A percentile compares a stretch with the other conserved stretches of the same genome.
Conservation (phyloP, 2,113 vertebrate genomes). For the Mystacornis crossleyi region DNA sequence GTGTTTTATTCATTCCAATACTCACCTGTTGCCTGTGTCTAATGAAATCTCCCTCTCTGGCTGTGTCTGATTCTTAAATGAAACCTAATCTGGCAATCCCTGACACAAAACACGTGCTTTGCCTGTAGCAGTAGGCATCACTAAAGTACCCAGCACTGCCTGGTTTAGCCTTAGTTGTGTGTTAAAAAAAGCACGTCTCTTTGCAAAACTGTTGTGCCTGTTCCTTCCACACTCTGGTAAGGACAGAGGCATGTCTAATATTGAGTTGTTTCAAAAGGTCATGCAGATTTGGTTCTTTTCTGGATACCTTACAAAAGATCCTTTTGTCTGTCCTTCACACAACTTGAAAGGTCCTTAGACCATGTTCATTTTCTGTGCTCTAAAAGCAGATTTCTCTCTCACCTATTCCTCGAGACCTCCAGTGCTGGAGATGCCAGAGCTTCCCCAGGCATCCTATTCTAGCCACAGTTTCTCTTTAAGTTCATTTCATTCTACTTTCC, state of each 20-base stretch:
- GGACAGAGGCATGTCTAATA: not conserved
- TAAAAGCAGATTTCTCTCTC: not conserved
- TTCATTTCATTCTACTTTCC: not conserved
- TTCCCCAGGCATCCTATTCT: not conserved
- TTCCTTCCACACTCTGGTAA: not conserved
- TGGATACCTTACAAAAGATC: not conserved
- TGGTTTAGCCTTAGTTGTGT: not conserved
- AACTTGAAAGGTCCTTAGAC: not conserved
- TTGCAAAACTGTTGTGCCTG: not conserved
- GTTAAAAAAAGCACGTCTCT: not conserved
- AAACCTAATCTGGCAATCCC: not conserved
- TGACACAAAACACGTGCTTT: not conserved
- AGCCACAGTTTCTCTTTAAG: not conserved
- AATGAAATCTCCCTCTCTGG: not conserved
- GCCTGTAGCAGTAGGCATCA: not conserved
- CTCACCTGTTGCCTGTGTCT: not conserved
- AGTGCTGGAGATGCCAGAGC: not conserved
- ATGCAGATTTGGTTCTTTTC: not conserved
- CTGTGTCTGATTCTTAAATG: not conserved
- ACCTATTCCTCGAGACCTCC: not conserved
- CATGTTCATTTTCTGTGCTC: not conserved
- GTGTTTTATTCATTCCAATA: not conserved
- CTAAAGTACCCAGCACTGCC: not conserved
- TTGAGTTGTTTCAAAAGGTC: not conserved
- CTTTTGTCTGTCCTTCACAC: not conserved